Evolutionary conservation across 2,797 vertebrate species (phyloP).

Genomic region (Odontamblyopus lacepedii): DNA sequence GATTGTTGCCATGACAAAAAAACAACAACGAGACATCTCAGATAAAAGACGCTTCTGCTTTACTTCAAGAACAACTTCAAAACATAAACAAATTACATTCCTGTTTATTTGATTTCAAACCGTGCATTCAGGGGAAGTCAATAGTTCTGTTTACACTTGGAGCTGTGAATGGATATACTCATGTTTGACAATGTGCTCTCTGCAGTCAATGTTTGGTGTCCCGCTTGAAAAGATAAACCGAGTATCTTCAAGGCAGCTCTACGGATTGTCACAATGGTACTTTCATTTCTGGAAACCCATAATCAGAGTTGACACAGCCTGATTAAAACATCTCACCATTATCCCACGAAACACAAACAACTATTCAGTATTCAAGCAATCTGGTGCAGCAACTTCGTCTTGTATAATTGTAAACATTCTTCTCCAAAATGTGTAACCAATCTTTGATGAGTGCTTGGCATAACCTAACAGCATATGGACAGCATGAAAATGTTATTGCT

Average conservation of each 20-base stretch:
- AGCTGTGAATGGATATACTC: conserved; percentile 9
- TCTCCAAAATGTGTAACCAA: conserved; percentile 16
- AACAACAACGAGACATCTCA: conserved; percentile 23
- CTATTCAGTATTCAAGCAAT: conserved; percentile 19
- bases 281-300: conserved; percentile 43
- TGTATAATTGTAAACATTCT: conserved; percentile 3
- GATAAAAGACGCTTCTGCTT: conserved; percentile 28
- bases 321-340: conserved; percentile 43
- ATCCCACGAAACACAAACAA: conserved; percentile 25
- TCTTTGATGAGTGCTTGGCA: conserved; percentile 25
- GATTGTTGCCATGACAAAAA: not conserved
- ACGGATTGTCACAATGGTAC: conserved; percentile 34
- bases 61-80: conserved; percentile 12
- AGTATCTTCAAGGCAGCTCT: conserved; percentile 43
- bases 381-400: conserved; percentile 10
- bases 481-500: conserved; percentile 5
- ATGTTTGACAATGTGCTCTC: not conserved
- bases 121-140: not conserved
- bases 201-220: conserved; percentile 9
- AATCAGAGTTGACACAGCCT: conserved; percentile 43
- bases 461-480: conserved; percentile 30
- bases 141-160: conserved; percentile 11
- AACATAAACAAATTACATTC: not conserved
- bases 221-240: conserved; percentile 10
- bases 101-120: conserved; percentile 6